A percentile compares a stretch with the other conserved stretches of the same genome.
phyloP scores from a whole-genome alignment of 2,113 vertebrate species.

The Mormyrus lacerda region DNA sequence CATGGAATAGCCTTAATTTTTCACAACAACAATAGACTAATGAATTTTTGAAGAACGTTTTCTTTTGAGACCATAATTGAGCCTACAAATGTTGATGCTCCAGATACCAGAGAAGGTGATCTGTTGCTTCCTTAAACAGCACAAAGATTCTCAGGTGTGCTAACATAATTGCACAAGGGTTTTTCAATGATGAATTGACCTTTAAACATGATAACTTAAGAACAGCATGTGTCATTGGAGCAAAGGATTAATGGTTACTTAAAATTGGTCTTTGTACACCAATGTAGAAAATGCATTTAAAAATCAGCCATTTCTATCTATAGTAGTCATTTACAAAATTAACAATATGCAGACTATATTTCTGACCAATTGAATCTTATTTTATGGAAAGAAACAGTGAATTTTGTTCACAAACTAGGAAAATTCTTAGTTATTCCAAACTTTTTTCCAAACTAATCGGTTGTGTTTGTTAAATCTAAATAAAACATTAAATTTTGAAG shows the following conservation, averaged over 20 bases:
- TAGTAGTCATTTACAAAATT: background rate
- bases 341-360: background rate
- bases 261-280: background rate
- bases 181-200: background rate
- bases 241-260: background rate
- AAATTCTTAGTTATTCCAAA: background rate
- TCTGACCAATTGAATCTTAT: background rate
- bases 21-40: background rate
- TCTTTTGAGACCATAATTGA: background rate
- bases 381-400: background rate
- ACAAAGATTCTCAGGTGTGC: background rate
- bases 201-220: background rate
- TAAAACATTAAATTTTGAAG: background rate
- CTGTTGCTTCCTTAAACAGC: background rate
- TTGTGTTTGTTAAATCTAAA: background rate
- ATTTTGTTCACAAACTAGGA: background rate
- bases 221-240: background rate
- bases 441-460: background rate
- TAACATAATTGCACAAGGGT: background rate
- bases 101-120: background rate
- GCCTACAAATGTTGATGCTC: background rate
- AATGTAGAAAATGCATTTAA: background rate
- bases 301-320: background rate
- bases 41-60: background rate
- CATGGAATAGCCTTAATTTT: background rate